Base-by-base conservation (phyloP, 1,140 invertebrate species). In the Leptinotarsa undecemlineata region DNA sequence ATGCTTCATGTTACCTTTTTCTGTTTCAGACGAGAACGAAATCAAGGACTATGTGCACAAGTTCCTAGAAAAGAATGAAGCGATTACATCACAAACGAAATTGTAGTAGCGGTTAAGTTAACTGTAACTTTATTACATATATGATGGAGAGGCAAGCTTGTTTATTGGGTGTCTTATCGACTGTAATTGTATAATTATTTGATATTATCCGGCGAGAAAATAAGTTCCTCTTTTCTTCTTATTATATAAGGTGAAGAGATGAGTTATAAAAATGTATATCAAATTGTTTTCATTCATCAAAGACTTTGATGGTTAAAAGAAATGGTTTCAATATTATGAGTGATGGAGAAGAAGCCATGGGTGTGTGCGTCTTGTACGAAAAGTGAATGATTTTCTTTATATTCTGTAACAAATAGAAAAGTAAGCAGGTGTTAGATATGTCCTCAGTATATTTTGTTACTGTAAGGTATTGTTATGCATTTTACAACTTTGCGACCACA, bases 11-110 rank as follows among this genome's bases (percentile, higher is more conserved):
- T 42, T 42, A 42, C 33, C 8, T 11, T 42, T 33, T 33, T 42
- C 8, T 66, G 33, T 84, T 88, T 78, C 82, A 84, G 86, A 85
- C 72, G 85, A 87, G 71, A 78, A 84, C 62, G 83, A 83, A 61
- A 85, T 88, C 21, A 87, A 87, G 77, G 79, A 83, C 17, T 87
- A 82, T 75, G 79, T 86, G 17, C 79, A 81, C 70, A 81, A 80
- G 48, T 83, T 85, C 71, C 76, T 86, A 57, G 80, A 81, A 57
- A 81, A 79, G 26, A 81, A 84, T 69, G 74, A 81, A 64, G 81
- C 81, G 78, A 82, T 85, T 23, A 81, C 79, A 62, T 80, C 80
- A 48, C 76, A 80, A 33, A 83, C 81, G 23, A 72, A 48, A 20
- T 48, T 72, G 57, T 72, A 69, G 63, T 64, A 20, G 23, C 5